Base-by-base conservation (phyloP, 2,113 vertebrate species). In the Myrmecophaga tridactyla region DNA sequence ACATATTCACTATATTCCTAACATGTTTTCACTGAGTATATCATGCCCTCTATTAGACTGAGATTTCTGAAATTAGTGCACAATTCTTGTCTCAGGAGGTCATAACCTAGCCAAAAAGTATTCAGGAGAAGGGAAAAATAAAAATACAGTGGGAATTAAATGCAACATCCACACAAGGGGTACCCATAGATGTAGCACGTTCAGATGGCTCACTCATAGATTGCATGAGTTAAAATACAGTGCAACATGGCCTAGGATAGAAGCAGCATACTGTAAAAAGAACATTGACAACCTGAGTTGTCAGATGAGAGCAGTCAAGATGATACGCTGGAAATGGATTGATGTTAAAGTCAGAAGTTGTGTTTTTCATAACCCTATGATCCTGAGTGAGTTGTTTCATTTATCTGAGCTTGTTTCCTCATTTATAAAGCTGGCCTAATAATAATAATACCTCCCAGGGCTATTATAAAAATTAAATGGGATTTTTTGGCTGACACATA, bases 1-100 rank as follows among this genome's bases (percentile, higher is more conserved):
- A n/a, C n/a, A n/a, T n/a, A n/a, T n/a, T n/a, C n/a, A 39, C 4
- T n/a, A 0, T 21, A 25, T 51, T 34, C 1, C 25, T 39, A 39
- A 60, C 1, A 0, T 17, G 5, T 17, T n/a, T n/a, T 53, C 34
- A 12, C 3, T 14, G 31, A 36, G 7, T 3, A 3, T 60, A 20
- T 21, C 53, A 31, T 56, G 25, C 10, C 3, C 18, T 34, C 21
- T 20, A 53, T 13, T 0, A 76, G 43, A 25, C 23, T 41, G 17
- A 87, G 58, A 25, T 41, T 46, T 80, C 27, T 72, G 23, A 41
- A 36, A 72, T 41, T 36, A 41, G 41, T 70, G 11, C 1, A 46
- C 36, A 73, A 41, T 41, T 5, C 53, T 27, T 78, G 25, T 60
- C 7, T 73, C 7, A 7, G 2, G 29, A 65, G 41, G 8, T 34